Evolutionary conservation across 2,888 invertebrate species (phyloP).

Genomic region (Macrosoma leucophasiata): DNA sequence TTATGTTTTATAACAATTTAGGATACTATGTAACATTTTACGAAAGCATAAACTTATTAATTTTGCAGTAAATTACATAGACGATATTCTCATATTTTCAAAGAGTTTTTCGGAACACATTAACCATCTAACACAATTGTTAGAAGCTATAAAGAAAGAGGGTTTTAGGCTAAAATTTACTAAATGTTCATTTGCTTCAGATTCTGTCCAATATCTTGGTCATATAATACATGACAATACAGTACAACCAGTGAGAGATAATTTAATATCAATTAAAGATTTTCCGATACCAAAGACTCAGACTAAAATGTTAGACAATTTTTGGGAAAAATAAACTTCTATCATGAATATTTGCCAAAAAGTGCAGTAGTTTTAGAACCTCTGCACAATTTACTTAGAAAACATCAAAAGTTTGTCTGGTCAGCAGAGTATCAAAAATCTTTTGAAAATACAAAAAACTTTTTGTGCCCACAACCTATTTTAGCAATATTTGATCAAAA

Average conservation of each 20-base stretch:
- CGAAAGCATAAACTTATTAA: conserved; percentile 17
- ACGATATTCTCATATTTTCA: conserved; percentile 16
- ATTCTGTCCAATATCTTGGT: no score
- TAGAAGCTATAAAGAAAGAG: no score
- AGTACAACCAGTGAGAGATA: no score
- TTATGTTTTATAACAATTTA: no score
- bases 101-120: conserved; percentile 15
- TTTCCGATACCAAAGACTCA: conserved; percentile 17
- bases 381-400: background rate
- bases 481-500: conserved; percentile 24
- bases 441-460: conserved; percentile 21
- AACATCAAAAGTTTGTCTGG: conserved; percentile 9
- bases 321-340: conserved; percentile 27
- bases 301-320: conserved; percentile 23
- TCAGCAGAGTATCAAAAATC: conserved; percentile 14
- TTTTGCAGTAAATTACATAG: conserved; percentile 14
- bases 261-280: conserved; percentile 5
- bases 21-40: conserved; percentile 24
- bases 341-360: no score
- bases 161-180: no score
- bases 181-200: no score
- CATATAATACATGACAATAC: no score
- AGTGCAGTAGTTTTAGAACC: no score
- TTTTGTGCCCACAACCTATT: conserved; percentile 21
- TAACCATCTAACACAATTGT: conserved; percentile 8